Conservation (phyloP, 1,140 invertebrate species). For the Anthonomus grandis region DNA sequence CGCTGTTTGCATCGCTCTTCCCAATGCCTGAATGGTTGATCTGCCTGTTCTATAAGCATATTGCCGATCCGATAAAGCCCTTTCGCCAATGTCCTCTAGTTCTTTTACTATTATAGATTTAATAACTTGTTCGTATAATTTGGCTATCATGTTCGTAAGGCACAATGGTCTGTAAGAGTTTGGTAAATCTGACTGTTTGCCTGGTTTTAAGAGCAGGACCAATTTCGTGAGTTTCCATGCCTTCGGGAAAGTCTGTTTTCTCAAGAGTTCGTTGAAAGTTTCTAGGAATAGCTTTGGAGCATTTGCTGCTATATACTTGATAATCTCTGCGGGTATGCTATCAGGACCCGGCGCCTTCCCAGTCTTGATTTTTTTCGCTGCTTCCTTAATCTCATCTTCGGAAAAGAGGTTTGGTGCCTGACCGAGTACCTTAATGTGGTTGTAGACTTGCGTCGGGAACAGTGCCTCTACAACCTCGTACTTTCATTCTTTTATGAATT, state of each 20-base stretch:
- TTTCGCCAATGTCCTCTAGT: constrained; percentile 1
- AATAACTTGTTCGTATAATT: constrained; percentile 14
- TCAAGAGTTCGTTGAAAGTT: background rate
- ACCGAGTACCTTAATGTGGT: no score
- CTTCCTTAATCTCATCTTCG: background rate
- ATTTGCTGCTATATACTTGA: background rate
- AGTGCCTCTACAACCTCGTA: background rate
- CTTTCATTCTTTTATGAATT: background rate
- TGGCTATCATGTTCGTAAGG: background rate
- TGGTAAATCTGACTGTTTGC: background rate
- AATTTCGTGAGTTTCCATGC: background rate
- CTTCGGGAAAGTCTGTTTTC: background rate
- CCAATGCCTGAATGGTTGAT: background rate
- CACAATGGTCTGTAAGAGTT: constrained; percentile 6
- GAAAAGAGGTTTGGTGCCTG: background rate
- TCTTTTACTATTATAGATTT: constrained; percentile 10
- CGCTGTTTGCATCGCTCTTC: background rate
- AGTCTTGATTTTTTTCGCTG: background rate
- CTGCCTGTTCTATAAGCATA: background rate
- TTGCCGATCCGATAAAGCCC: background rate
- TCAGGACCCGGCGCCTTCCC: background rate
- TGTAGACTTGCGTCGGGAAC: background rate
- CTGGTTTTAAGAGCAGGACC: background rate
- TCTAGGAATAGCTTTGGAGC: background rate
- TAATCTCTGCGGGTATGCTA: background rate